Evolutionary conservation across 92 coral and sea anemone genomes (phyloP), one percentile per base, ranked within the genome.

Genomic region (Muricea muricata): DNA sequence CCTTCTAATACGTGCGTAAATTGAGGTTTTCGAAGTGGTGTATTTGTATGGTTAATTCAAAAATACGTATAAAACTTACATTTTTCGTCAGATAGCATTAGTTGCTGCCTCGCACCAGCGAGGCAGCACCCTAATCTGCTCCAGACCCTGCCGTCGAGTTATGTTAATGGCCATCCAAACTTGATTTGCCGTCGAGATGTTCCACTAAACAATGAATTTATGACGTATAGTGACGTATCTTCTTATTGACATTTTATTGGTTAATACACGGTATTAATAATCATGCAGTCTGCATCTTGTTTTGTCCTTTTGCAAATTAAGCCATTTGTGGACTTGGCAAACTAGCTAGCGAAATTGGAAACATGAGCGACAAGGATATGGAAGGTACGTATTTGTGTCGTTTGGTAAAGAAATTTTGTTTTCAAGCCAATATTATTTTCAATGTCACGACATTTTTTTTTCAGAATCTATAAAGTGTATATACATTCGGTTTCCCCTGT

Each of bases 181-280:
- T 6, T 21, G 20, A 15, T 54, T 54, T 54, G 61, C 20, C 20
- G 61, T 54, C 23, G 61, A 54, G 61, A 57, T 57, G 65, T 57
- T 57, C 65, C 21, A 57, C 65, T 57, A 21, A 57, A 57, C 65
- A 28, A 57, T 57, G 65, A 2, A 57, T 57, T 57, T 57, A 2
- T 57, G 65, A 57, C 65, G 29, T 57, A 28, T 57, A 21, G 65
- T 57, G 65, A 57, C 65, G 30, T 57, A 21, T 57, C 29, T 57
- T 57, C 0, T 1, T 57, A 21, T 57, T 57, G 65, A 20, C 65
- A 57, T 57, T 13, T 29, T 57, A 57, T 57, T 57, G 29, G 65
- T n/a, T 20, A 28, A 20, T 6, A 57, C 10, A 14, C 2, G 21
- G 30, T 7, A 28, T 14, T n/a, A n/a, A 23, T 21, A 54, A 57